Evolutionary conservation across 2,888 invertebrate genomes (phyloP).

Genomic region (Brachylomia viminalis): DNA sequence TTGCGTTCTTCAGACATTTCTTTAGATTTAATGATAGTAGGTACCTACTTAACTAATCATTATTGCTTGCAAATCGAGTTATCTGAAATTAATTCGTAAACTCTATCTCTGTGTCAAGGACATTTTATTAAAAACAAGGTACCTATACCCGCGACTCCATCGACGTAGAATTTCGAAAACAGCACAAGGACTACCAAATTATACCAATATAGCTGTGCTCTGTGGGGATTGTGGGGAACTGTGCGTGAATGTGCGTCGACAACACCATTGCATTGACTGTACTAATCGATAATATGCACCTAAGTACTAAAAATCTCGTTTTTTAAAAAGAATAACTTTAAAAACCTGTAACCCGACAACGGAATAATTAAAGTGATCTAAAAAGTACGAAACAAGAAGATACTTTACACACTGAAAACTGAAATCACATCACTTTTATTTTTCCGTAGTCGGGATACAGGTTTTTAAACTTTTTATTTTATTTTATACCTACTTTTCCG

Average conservation of each 20-base stretch:
- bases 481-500: too few relatives aligned
- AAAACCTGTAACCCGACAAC: too few relatives aligned
- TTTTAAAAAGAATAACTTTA: too few relatives aligned
- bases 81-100: slow-evolving; percentile 7
- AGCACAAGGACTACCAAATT: neutral
- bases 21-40: slow-evolving; percentile 29
- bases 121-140: neutral
- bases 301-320: too few relatives aligned
- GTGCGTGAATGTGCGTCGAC: neutral
- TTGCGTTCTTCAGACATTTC: slow-evolving; percentile 22
- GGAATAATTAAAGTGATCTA: too few relatives aligned
- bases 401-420: too few relatives aligned
- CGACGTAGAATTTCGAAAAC: neutral
- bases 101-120: slow-evolving; percentile 18
- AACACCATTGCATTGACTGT: neutral
- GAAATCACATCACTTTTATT: too few relatives aligned
- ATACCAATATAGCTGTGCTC: neutral
- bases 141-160: neutral
- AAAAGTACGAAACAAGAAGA: too few relatives aligned
- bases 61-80: slow-evolving; percentile 23
- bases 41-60: slow-evolving; percentile 33
- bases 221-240: too few relatives aligned
- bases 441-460: too few relatives aligned
- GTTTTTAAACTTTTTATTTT: too few relatives aligned
- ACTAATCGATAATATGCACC: neutral